Conservation (phyloP, 2,113 vertebrate species). For the Zootoca vivipara region DNA sequence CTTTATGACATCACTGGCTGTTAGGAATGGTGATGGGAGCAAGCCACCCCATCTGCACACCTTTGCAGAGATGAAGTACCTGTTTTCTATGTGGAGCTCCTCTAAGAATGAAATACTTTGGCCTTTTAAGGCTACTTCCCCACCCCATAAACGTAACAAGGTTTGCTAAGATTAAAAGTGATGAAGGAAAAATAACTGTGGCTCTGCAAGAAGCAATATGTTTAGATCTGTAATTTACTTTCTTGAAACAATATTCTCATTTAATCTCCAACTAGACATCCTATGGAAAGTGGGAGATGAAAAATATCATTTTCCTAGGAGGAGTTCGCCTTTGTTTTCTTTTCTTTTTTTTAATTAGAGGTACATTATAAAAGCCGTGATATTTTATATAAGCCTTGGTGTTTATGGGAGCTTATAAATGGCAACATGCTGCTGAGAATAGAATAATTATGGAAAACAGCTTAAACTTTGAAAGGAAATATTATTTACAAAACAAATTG, state of each 20-base stretch:
- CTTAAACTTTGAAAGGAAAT: conserved; percentile 29
- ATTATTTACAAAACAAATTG: neutral
- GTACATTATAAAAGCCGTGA: conserved; percentile 27
- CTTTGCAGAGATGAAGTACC: no score
- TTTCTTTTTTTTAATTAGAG: neutral
- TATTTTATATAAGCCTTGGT: conserved; percentile 43
- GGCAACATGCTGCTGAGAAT: conserved; percentile 29
- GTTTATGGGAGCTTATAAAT: conserved; percentile 37
- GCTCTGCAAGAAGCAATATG: conserved; percentile 28
- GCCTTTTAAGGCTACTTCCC: conserved; percentile 13
- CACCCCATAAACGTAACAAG: conserved; percentile 32
- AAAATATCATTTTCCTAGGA: conserved; percentile 29
- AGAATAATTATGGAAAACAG: conserved; percentile 21
- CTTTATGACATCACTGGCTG: neutral
- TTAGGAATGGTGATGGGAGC: no score
- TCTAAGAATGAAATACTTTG: conserved; percentile 34
- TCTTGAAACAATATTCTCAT: conserved; percentile 52
- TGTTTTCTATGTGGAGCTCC: neutral
- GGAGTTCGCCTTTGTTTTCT: conserved; percentile 1
- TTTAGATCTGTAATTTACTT: conserved; percentile 54
- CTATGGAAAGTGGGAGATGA: conserved; percentile 33
- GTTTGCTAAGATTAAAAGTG: conserved; percentile 46
- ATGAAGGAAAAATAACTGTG: conserved; percentile 50
- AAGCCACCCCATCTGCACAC: no score
- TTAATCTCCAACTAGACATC: conserved; percentile 51